Conservation (phyloP, 2,888 invertebrate genomes). For the Gerris lacustris region DNA sequence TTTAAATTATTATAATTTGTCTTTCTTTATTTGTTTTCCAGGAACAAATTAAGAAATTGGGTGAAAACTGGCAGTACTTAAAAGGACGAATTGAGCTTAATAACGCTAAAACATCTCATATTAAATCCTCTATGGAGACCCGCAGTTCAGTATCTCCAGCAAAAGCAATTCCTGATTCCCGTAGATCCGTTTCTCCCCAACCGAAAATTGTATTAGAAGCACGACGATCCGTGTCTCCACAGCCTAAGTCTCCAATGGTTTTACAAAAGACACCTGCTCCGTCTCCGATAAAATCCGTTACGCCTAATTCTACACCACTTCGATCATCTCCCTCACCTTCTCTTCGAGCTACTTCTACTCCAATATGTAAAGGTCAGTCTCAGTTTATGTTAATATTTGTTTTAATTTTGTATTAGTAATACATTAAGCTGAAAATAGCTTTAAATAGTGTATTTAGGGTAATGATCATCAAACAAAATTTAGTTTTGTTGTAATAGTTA, state of each 20-base stretch:
- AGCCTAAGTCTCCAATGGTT: neutral
- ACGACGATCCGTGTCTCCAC: neutral
- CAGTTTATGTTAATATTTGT: neutral
- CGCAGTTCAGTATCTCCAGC: neutral
- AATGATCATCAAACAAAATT: too few species aligned
- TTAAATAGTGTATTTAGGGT: too few species aligned
- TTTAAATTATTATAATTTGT: too few species aligned
- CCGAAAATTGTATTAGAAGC: neutral
- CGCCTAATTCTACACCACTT: neutral
- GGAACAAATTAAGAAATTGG: conserved; percentile 44
- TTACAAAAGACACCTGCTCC: neutral
- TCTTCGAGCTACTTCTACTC: conserved; percentile 17
- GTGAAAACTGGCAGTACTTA: conserved; percentile 44
- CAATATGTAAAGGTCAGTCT: conserved; percentile 18
- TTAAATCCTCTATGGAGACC: neutral
- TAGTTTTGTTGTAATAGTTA: too few species aligned
- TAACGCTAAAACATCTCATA: neutral
- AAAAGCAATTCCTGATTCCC: neutral
- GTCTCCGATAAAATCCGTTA: neutral
- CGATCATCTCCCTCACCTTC: conserved; percentile 2
- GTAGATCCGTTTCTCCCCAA: neutral
- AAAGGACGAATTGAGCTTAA: conserved; percentile 35
- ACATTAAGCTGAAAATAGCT: too few species aligned
- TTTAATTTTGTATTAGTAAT: too few species aligned
- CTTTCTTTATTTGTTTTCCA: conserved; percentile 26